These are phyloP conservation scores for Scolopax bukidnonensis DNA, from an alignment of 2,797 vertebrate species.

Conservation along the genomic window DNA sequence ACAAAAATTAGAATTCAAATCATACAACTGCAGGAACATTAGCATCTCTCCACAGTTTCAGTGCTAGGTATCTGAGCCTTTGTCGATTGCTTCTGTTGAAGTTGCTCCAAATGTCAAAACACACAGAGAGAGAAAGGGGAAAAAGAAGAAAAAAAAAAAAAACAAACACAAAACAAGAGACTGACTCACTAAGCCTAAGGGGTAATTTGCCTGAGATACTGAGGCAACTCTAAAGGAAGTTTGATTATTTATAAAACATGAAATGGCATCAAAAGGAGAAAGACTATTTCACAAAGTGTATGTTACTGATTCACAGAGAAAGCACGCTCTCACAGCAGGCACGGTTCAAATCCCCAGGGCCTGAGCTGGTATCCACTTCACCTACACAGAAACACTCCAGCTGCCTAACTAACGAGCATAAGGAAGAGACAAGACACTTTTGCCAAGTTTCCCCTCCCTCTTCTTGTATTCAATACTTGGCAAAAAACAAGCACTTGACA, in stretches of 20 bases:
- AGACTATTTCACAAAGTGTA: not conserved
- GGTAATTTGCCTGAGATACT: not conserved
- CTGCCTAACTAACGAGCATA: not conserved
- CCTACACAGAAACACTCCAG: not conserved
- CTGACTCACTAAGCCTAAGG: not conserved
- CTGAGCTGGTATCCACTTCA: not conserved
- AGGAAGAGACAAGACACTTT: not conserved
- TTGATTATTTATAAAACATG: not conserved
- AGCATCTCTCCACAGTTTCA: not conserved
- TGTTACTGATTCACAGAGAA: not conserved
- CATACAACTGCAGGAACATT: not conserved
- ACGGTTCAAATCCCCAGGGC: not conserved
- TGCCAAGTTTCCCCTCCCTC: not conserved
- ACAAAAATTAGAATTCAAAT: constrained; percentile 2
- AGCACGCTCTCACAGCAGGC: not conserved
- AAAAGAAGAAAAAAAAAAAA: too few species aligned
- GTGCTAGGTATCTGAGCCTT: not conserved
- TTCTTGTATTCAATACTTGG: not conserved
- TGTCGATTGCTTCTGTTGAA: not conserved
- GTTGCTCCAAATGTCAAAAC: not conserved
- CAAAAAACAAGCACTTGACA: not conserved
- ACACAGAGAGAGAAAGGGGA: not conserved
- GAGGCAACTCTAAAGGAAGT: not conserved
- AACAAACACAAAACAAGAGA: not conserved
- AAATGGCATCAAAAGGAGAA: not conserved